phyloP scores from a whole-genome alignment of 2,888 invertebrate genomes.

The Cryptocephalus moraei region DNA sequence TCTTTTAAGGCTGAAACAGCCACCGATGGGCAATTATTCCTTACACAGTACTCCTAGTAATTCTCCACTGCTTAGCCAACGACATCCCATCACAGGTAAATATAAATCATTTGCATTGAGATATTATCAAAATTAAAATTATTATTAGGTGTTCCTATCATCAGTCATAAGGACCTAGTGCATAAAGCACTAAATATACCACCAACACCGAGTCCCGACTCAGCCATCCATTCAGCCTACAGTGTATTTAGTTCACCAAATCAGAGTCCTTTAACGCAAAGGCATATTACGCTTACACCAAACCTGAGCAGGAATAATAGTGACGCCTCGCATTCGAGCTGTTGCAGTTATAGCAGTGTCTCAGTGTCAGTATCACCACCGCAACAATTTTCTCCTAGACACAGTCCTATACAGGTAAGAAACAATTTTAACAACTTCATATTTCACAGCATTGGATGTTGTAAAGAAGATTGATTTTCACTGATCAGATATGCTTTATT shows the following conservation, averaged over 20 bases:
- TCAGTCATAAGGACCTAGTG: conserved; percentile 35
- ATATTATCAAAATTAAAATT: background rate
- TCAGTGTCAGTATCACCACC: conserved; percentile 43
- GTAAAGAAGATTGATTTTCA: too few species aligned
- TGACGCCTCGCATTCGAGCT: conserved; percentile 83
- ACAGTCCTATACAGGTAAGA: conserved; percentile 68
- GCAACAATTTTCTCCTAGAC: conserved; percentile 70
- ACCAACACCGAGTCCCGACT: conserved; percentile 78
- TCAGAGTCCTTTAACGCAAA: conserved; percentile 74
- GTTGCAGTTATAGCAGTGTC: conserved; percentile 72
- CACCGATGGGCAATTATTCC: conserved; percentile 49
- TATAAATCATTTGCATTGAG: background rate
- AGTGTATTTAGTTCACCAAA: conserved; percentile 75
- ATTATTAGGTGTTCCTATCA: conserved; percentile 25
- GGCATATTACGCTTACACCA: conserved; percentile 72
- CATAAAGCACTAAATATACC: conserved; percentile 53
- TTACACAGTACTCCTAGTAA: conserved; percentile 53
- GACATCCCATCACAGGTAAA: conserved; percentile 34
- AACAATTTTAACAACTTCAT: too few species aligned
- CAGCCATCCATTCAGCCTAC: conserved; percentile 82
- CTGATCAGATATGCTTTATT: too few species aligned
- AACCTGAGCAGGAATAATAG: conserved; percentile 82
- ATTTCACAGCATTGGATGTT: too few species aligned
- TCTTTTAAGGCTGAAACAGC: conserved; percentile 39
- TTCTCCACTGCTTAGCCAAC: conserved; percentile 58